These are phyloP conservation scores for Anarsia innoxiella DNA, from an alignment of 2,888 invertebrate species.

Conservation along the genomic window DNA sequence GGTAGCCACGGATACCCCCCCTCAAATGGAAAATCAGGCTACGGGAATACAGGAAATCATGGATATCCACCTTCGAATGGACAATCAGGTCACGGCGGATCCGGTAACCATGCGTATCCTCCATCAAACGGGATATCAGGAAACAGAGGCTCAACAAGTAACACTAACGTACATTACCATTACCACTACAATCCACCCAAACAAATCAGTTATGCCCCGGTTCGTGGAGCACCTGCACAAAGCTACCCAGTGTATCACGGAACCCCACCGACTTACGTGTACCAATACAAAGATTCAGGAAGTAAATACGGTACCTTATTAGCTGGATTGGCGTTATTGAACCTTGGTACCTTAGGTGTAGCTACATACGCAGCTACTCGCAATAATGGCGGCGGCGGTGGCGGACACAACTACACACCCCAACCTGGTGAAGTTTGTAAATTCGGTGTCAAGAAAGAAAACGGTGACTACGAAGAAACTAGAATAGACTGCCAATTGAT, in stretches of 20 bases:
- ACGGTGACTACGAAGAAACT: conserved; percentile 61
- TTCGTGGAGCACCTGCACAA: conserved; percentile 37
- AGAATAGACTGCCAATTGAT: conserved; percentile 60
- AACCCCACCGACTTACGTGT: conserved; percentile 54
- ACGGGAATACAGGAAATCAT: conserved; percentile 25
- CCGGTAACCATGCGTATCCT: conserved; percentile 27
- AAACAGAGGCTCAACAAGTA: conserved; percentile 21
- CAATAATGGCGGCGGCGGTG: neutral
- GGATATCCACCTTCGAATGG: conserved; percentile 29
- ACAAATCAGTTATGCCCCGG: conserved; percentile 48
- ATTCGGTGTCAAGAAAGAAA: conserved; percentile 55
- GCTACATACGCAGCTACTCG: conserved; percentile 36
- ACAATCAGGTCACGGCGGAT: conserved; percentile 25
- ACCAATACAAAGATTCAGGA: conserved; percentile 56
- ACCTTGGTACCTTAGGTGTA: conserved; percentile 53
- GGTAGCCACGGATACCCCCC: conserved; percentile 21
- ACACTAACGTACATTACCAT: conserved; percentile 44
- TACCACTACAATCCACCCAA: conserved; percentile 58
- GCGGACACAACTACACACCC: conserved; percentile 32
- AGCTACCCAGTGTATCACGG: conserved; percentile 57
- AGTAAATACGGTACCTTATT: conserved; percentile 61
- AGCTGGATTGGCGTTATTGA: conserved; percentile 55
- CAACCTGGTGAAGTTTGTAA: conserved; percentile 57
- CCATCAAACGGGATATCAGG: conserved; percentile 23
- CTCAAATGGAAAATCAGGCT: conserved; percentile 29